Base-by-base conservation (phyloP, 1,140 invertebrate species). In the Penaeus chinensis region DNA sequence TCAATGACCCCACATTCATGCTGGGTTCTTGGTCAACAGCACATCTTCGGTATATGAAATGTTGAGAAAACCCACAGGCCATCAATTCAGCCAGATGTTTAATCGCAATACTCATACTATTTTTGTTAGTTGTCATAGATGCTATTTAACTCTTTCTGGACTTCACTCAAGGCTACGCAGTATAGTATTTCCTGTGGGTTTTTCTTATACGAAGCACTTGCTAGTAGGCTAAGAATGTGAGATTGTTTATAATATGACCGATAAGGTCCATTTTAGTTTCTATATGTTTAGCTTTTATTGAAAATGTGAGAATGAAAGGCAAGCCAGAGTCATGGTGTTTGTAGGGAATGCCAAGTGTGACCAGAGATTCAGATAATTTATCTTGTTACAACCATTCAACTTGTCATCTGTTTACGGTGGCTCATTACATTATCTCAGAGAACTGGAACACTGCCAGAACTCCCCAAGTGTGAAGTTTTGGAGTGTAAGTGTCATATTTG, bases 141-240 rank as follows among this genome's bases (percentile, higher is more conserved):
- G 86, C 86, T 87, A 62, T 76, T 87, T 76, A 77, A 74, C 86
- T 87, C 80, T 86, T 69, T 82, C 86, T 71, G 74, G 61, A 87
- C 80, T 83, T 87, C 66, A 87, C 80, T 87, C 86, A 82, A 82
- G 63, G 86, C 86, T 87, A 87, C 80, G 86, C 86, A 83, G 79
- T 83, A 87, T 87, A 87, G 86, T 87, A 87, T 87, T 82, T 87
- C 86, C 86, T 87, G 86, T 87, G 86, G 81, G 86, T 82, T 82
- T 87, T 87, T 87, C 86, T 87, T 83, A 87, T 87, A 87, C 81
- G 63, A 87, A 82, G 86, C 86, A 87, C 86, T 87, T 87, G 86
- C 86, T 87, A 87, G 71, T 87, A 87, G 86, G 86, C 86, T 87
- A 87, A 87, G 86, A 87, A 83, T 83, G 86, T 87, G 86, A 86